phyloP scores from a whole-genome alignment of 2,888 invertebrate genomes.

The Phaedon cochleariae region DNA sequence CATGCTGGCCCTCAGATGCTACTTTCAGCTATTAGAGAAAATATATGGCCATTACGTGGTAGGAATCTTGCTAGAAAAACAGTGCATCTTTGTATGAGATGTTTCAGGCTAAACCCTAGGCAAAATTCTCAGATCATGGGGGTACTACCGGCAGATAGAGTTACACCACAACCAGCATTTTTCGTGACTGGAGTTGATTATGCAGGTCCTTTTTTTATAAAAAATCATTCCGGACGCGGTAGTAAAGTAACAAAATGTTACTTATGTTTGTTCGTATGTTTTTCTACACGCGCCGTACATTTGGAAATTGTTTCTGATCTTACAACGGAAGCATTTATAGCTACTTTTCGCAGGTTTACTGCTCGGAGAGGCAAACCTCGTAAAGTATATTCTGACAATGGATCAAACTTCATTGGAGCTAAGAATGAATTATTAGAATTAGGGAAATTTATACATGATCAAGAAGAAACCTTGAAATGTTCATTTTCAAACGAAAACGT shows the following conservation, averaged over 20 bases:
- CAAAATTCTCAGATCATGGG: constrained; percentile 10
- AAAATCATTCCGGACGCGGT: not conserved
- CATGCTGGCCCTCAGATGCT: constrained; percentile 9
- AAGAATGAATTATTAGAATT: constrained; percentile 1
- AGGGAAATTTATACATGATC: not conserved
- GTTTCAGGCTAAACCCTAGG: constrained; percentile 12
- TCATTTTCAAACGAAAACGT: not conserved
- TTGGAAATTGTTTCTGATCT: constrained; percentile 1
- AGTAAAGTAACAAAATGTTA: constrained; percentile 2
- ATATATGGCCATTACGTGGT: constrained; percentile 11
- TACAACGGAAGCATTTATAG: constrained; percentile 10
- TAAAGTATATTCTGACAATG: constrained; percentile 20
- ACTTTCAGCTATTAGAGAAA: constrained; percentile 10
- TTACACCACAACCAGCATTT: not conserved
- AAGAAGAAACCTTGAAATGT: not conserved
- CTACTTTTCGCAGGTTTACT: constrained; percentile 6
- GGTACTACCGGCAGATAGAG: not conserved
- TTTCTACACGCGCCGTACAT: not conserved
- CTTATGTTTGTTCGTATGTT: constrained; percentile 5
- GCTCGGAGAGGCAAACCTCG: constrained; percentile 9
- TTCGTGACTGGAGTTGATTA: constrained; percentile 1
- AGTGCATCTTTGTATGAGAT: constrained; percentile 1
- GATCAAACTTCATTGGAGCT: constrained; percentile 23
- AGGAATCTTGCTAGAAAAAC: constrained; percentile 7
- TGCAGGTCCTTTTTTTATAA: constrained; percentile 1